phyloP scores from a whole-genome alignment of 2,888 invertebrate genomes.

The Allophyes oxyacanthae region DNA sequence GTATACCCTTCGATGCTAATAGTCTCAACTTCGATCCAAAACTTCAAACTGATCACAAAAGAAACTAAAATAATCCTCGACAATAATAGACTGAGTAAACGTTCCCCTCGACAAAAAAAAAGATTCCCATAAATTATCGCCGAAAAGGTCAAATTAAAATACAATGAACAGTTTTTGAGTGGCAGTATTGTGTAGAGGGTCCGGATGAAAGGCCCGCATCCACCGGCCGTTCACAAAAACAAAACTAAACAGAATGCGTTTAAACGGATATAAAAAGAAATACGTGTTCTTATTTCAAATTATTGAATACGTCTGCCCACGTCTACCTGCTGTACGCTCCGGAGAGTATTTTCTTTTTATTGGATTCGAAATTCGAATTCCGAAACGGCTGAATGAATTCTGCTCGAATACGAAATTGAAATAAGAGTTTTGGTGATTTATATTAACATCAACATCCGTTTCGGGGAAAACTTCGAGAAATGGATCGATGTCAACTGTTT shows the following conservation, averaged over 20 bases:
- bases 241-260: constrained; percentile 88
- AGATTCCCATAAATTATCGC: constrained; percentile 88
- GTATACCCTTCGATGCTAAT: constrained; percentile 59
- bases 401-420: constrained; percentile 66
- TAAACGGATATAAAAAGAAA: constrained; percentile 89
- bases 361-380: constrained; percentile 71
- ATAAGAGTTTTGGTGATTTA: constrained; percentile 53
- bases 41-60: constrained; percentile 79
- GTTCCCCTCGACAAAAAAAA: constrained; percentile 80
- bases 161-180: constrained; percentile 89
- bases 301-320: constrained; percentile 88
- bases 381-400: constrained; percentile 76
- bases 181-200: constrained; percentile 87
- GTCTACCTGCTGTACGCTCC: constrained; percentile 82
- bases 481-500: constrained; percentile 81
- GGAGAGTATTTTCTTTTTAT: constrained; percentile 75
- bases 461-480: constrained; percentile 59
- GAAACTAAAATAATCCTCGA: constrained; percentile 80
- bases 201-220: constrained; percentile 87
- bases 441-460: constrained; percentile 52
- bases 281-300: constrained; percentile 88
- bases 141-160: constrained; percentile 90
- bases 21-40: constrained; percentile 64
- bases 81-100: constrained; percentile 87
- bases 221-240: constrained; percentile 84